phyloP scores from a whole-genome alignment of 2,888 invertebrate genomes.

The Eledona agricola region DNA sequence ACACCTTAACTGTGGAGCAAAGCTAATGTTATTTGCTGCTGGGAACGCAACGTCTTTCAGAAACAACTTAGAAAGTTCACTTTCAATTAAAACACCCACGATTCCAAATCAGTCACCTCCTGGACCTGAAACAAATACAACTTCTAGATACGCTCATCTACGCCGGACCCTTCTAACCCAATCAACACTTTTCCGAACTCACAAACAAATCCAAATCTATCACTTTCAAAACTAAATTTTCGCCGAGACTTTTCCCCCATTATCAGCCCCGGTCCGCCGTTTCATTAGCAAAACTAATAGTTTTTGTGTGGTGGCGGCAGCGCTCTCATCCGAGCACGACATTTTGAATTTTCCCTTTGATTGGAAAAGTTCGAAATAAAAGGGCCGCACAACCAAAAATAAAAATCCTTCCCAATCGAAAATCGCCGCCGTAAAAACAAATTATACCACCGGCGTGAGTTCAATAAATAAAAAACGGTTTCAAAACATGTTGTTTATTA shows the following conservation, averaged over 20 bases:
- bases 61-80: slow-evolving; percentile 43
- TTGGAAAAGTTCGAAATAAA: slow-evolving; percentile 15
- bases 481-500: neutral
- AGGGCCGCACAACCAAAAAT: too few species aligned
- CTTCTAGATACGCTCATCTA: slow-evolving; percentile 12
- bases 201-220: neutral
- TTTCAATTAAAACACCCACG: slow-evolving; percentile 43
- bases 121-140: slow-evolving; percentile 37
- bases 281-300: slow-evolving; percentile 3
- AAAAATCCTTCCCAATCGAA: too few species aligned
- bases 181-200: slow-evolving; percentile 4
- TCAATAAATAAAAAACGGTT: slow-evolving; percentile 10
- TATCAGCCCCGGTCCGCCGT: too few species aligned
- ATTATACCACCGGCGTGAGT: slow-evolving; percentile 29
- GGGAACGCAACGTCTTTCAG: slow-evolving; percentile 43
- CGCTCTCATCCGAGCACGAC: too few species aligned
- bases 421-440: too few species aligned
- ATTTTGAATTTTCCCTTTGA: slow-evolving; percentile 12
- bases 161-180: slow-evolving; percentile 4
- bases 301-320: slow-evolving; percentile 3
- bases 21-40: slow-evolving; percentile 46
- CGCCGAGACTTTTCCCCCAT: neutral
- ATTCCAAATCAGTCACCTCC: slow-evolving; percentile 31
- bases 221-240: slow-evolving; percentile 2
- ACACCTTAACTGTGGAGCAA: slow-evolving; percentile 46